These are phyloP conservation scores for Lithobius niger DNA, from an alignment of 1,140 invertebrate species.

Conservation along the genomic window DNA sequence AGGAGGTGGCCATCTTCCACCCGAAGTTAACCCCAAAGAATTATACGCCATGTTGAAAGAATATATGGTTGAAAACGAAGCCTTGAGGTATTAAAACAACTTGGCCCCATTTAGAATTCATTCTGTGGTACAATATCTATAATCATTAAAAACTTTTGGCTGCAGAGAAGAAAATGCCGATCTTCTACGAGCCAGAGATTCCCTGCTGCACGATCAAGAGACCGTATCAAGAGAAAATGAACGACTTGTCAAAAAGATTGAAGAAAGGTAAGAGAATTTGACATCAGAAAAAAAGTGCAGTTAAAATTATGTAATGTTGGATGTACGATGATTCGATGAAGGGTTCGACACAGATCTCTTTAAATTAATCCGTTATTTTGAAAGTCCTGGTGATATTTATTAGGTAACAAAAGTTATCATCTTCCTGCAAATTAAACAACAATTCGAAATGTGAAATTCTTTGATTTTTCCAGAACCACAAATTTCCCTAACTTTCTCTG, in stretches of 20 bases:
- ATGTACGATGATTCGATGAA: background rate
- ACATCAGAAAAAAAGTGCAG: slow-evolving; percentile 51
- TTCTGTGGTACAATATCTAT: background rate
- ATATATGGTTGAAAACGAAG: slow-evolving; percentile 60
- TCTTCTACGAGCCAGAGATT: slow-evolving; percentile 60
- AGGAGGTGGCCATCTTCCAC: slow-evolving; percentile 20
- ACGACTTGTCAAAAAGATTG: slow-evolving; percentile 65
- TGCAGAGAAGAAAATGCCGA: slow-evolving; percentile 66
- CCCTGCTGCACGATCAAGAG: slow-evolving; percentile 73
- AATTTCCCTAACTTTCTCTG: too few species aligned
- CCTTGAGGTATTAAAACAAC: slow-evolving; percentile 43
- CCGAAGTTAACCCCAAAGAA: slow-evolving; percentile 14
- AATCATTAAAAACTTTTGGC: background rate
- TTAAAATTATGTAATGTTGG: slow-evolving; percentile 4
- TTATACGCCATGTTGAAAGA: slow-evolving; percentile 36
- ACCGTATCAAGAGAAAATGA: slow-evolving; percentile 81
- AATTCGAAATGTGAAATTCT: too few species aligned
- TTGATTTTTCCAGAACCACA: too few species aligned
- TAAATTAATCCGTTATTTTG: background rate
- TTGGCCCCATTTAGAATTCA: too few species aligned
- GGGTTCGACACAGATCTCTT: background rate
- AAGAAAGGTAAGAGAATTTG: slow-evolving; percentile 39
- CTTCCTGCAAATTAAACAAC: background rate
- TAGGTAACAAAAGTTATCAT: background rate
- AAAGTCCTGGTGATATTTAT: background rate